Evolutionary conservation across 2,888 invertebrate genomes (phyloP).

Genomic region (Eupsilia transversa): DNA sequence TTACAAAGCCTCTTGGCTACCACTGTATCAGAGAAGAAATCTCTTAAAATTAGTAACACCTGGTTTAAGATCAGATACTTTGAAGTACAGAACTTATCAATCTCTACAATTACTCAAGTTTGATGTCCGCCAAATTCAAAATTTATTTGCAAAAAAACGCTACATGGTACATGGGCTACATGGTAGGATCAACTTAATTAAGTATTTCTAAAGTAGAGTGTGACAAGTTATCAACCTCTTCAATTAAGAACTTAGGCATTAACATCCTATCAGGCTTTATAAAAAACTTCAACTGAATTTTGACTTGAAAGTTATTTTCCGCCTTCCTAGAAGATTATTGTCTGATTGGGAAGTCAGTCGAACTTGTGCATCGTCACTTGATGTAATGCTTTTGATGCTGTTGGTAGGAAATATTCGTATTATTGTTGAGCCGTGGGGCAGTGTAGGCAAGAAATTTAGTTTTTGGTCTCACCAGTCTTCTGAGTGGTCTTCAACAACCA

Average conservation of each 20-base stretch:
- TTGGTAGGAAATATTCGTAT: not conserved
- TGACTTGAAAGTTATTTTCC: not conserved
- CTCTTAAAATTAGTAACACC: no score
- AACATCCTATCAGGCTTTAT: no score
- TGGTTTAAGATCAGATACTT: no score
- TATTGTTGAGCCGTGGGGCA: not conserved
- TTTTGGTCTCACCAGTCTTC: conserved; percentile 3
- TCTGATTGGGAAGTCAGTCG: not conserved
- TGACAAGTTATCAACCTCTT: no score
- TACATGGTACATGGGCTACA: no score
- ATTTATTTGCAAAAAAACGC: no score
- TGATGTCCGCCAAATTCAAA: no score
- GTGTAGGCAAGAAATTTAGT: not conserved
- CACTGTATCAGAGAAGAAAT: conserved; percentile 5
- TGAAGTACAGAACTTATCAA: no score
- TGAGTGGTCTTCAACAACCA: conserved; percentile 1
- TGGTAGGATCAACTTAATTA: no score
- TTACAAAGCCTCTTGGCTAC: conserved; percentile 33
- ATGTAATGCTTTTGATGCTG: not conserved
- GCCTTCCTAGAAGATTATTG: not conserved
- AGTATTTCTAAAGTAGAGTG: no score
- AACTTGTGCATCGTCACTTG: not conserved
- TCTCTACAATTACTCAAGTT: no score
- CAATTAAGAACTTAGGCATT: no score
- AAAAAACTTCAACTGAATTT: not conserved